Conservation (phyloP, 2,888 invertebrate genomes). For the Coremacera marginata region DNA sequence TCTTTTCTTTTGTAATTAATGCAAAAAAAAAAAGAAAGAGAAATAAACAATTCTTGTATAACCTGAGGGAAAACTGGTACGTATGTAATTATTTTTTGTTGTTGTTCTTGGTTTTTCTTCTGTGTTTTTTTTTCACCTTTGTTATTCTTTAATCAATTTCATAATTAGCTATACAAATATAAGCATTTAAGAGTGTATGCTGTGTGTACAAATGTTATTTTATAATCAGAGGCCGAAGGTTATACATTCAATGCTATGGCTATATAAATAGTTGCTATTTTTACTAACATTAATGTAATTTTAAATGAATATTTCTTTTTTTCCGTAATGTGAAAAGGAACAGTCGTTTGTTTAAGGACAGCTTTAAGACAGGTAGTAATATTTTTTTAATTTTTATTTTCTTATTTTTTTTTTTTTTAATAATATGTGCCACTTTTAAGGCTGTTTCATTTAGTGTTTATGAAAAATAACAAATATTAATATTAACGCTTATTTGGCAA, state of each 20-base stretch:
- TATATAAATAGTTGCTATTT: no score
- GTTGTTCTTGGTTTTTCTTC: constrained; percentile 13
- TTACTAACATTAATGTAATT: no score
- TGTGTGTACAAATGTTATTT: constrained; percentile 23
- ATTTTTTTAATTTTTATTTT: not conserved
- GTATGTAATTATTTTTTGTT: constrained; percentile 37
- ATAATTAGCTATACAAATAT: constrained; percentile 4
- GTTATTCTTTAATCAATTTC: not conserved
- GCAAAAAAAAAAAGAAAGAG: not conserved
- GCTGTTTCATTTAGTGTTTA: not conserved
- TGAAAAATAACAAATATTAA: not conserved
- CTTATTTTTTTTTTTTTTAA: not conserved
- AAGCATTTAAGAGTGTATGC: not conserved
- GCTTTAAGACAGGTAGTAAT: not conserved
- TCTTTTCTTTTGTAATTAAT: not conserved
- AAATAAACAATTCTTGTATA: not conserved
- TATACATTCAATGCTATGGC: not conserved
- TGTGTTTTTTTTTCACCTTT: not conserved
- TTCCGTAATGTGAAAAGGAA: no score
- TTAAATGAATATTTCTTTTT: no score
- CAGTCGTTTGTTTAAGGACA: no score
- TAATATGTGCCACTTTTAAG: not conserved
- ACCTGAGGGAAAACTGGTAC: constrained; percentile 26
- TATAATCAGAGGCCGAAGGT: not conserved
- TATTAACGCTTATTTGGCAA: not conserved